Evolutionary conservation across 2,888 invertebrate genomes (phyloP), one percentile per base, ranked within the genome.

Genomic region (Cotesia congregata): DNA sequence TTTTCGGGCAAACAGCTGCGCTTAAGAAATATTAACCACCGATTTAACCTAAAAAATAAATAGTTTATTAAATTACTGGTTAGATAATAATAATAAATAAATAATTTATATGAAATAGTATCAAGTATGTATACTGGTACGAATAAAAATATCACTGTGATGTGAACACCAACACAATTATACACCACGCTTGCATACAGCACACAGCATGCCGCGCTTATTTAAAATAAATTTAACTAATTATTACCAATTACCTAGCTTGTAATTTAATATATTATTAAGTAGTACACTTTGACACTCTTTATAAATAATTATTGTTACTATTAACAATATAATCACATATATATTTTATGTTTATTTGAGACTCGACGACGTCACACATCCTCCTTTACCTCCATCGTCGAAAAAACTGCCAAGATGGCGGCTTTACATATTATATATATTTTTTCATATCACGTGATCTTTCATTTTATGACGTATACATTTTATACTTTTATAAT

Each of bases 321-420:
- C 59, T 38, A 50, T 20, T 59, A 67, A 50, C 17, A 65, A 64
- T 41, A 59, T 67, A 59, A 82, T 81, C 81, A 84, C 83, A 85
- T 85, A 83, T 84, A 82, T 83, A 85, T 82, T 80, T 83, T 83
- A 78, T 86, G 85, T 86, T 86, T 85, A 86, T 83, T 86, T 83
- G 81, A 81, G 62, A 60, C 79, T 50, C 50, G 50, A 50, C 84
- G 84, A 86, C 86, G 86, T 86, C 87, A 87, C 85, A 82, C 82
- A 84, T 71, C 83, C 84, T 86, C 85, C 85, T 85, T 83, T 50
- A 82, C 84, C 83, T 85, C 83, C 82, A 83, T 78, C 79, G 84
- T 84, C 85, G 85, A 85, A 86, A 50, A 50, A 86, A 87, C 86
- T 86, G 83, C 83, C 85, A 87, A 87, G 86, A 87, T 87, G 87